Evolutionary conservation across 2,888 invertebrate species (phyloP).

Genomic region (Temnothorax unifasciatus): DNA sequence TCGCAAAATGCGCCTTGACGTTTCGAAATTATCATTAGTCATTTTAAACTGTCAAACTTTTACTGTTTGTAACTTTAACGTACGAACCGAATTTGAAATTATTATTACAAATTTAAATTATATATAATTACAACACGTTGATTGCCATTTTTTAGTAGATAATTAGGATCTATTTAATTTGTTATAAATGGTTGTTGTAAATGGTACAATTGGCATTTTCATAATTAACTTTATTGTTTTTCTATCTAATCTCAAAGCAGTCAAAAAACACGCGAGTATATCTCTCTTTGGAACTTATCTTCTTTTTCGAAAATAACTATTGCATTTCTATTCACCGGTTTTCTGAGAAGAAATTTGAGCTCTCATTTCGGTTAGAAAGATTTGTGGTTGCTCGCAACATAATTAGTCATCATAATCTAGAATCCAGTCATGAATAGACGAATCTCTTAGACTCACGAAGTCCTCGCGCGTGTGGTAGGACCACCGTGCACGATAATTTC

Average conservation of each 20-base stretch:
- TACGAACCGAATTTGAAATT: background rate
- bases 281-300: background rate
- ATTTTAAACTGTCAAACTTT: constrained; percentile 16
- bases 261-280: background rate
- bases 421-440: constrained; percentile 48
- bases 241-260: background rate
- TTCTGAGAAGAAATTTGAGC: constrained; percentile 20
- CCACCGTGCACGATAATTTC: constrained; percentile 61
- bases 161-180: constrained; percentile 11
- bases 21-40: constrained; percentile 26
- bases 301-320: constrained; percentile 13
- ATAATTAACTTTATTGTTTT: background rate
- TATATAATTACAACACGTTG: background rate
- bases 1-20: background rate
- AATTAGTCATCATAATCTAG: constrained; percentile 19
- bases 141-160: background rate
- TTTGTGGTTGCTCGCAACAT: constrained; percentile 19
- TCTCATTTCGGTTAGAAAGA: constrained; percentile 14
- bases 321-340: constrained; percentile 4
- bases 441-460: constrained; percentile 40
- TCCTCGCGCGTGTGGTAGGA: constrained; percentile 55
- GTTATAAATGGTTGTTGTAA: background rate
- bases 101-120: constrained; percentile 25
- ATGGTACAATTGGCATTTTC: background rate
- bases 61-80: background rate